Evolutionary conservation across 2,113 vertebrate species (phyloP), one percentile per base, ranked within the genome.

Genomic region (Seriola dumerili): DNA sequence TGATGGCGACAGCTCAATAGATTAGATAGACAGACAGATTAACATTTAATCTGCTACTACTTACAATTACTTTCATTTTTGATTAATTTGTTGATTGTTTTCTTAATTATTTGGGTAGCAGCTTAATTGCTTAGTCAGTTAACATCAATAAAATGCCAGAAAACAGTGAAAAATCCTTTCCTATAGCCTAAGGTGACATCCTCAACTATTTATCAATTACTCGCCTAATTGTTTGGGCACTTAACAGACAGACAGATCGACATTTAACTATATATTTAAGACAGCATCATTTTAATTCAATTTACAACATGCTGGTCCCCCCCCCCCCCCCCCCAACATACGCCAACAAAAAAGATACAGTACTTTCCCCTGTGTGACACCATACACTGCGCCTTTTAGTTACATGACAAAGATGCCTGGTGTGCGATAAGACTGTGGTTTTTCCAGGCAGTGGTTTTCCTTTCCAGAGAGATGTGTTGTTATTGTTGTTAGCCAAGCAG

Each of bases 401-500:
- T 78, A 84, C 76, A 83, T 46, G 62, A 71, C 67, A 88, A 64
- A 85, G 84, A 81, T 81, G 78, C 81, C 73, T 81, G 70, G 62
- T 63, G 61, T 68, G 57, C 74, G 84, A 85, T 88, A 77, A 67
- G 77, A 65, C 62, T 76, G 55, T 58, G 69, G 9, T 72, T 80
- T 83, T 84, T 42, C 40, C 36, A 80, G 57, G 65, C 63, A 73
- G 76, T 9, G n/a, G 67, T 38, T 81, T 89, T 84, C 55, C 29
- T 46, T 85, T 79, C 81, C 62, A 83, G 82, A 74, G 85, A 83
- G 73, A 87, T 76, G 71, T 88, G 86, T 85, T 91, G 81, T 90
- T 88, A 85, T 90, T 91, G 79, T 90, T 88, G 79, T 87, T 90
- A 84, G 87, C 82, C 87, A 70, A 84, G 83, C 83, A 80, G 83